Conservation (phyloP, 2,888 invertebrate species). For the Eulithis testata region DNA sequence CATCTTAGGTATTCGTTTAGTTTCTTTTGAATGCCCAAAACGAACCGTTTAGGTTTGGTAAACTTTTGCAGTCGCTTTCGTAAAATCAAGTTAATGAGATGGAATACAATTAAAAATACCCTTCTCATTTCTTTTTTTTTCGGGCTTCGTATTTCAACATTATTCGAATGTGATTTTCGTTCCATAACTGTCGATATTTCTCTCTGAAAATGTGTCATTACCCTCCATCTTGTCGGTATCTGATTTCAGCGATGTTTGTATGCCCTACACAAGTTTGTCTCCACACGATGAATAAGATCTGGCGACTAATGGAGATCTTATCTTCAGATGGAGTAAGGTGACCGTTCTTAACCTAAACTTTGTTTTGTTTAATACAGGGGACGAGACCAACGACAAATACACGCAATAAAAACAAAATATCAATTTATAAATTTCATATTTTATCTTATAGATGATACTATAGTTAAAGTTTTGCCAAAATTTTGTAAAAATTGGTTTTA, state of each 20-base stretch:
- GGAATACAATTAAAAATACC: no score
- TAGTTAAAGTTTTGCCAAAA: no score
- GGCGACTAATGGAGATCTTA: constrained; percentile 80
- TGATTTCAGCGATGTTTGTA: constrained; percentile 60
- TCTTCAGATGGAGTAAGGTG: constrained; percentile 76
- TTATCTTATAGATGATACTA: no score
- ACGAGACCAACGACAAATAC: background rate
- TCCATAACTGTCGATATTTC: constrained; percentile 3
- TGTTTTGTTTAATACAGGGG: constrained; percentile 67
- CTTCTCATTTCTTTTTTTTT: background rate
- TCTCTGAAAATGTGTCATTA: constrained; percentile 30
- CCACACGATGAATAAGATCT: constrained; percentile 77
- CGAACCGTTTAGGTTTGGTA: no score
- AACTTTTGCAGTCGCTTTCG: no score
- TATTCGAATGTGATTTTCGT: background rate
- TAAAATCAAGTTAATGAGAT: no score
- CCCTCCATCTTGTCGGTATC: constrained; percentile 34
- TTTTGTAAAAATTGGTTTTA: no score
- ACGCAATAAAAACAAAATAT: no score
- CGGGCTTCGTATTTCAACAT: no score
- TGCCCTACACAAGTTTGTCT: constrained; percentile 51
- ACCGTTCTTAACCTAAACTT: constrained; percentile 73
- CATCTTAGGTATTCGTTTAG: no score
- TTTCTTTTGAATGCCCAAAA: no score
- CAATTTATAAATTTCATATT: no score